Evolutionary conservation across 2,797 vertebrate species (phyloP).

Genomic region (Enoplosus armatus): DNA sequence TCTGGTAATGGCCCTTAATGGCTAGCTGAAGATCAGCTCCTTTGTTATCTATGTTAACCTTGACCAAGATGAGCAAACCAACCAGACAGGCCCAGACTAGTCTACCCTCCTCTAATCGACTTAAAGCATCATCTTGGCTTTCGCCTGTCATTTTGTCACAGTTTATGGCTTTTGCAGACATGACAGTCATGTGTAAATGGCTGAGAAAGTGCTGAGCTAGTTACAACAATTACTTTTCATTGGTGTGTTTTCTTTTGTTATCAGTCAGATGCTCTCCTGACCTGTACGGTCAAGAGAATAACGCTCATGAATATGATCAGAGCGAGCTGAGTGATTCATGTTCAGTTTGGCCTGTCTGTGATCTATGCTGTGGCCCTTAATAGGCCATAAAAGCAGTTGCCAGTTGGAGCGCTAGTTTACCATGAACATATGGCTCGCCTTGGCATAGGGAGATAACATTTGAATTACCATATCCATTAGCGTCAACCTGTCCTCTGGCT

Average conservation of each 20-base stretch:
- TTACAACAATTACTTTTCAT: constrained; percentile 21
- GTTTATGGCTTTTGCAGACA: constrained; percentile 35
- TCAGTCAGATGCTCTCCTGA: constrained; percentile 28
- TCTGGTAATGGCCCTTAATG: constrained; percentile 61
- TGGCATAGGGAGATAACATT: constrained; percentile 51
- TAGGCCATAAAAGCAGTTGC: constrained; percentile 62
- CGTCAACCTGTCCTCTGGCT: constrained; percentile 50
- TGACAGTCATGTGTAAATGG: constrained; percentile 51
- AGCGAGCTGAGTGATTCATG: constrained; percentile 60
- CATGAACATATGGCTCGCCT: constrained; percentile 63
- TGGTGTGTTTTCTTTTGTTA: constrained; percentile 21
- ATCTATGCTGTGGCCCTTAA: constrained; percentile 53
- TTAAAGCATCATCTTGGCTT: constrained; percentile 39
- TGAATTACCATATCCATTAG: constrained; percentile 59
- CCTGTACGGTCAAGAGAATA: constrained; percentile 10
- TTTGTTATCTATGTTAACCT: constrained; percentile 74
- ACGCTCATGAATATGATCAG: constrained; percentile 50
- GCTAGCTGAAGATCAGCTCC: constrained; percentile 28
- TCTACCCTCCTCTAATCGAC: constrained; percentile 32
- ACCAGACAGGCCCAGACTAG: constrained; percentile 59
- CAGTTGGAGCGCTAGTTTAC: constrained; percentile 57
- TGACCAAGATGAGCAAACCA: constrained; percentile 55
- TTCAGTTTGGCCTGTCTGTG: constrained; percentile 40
- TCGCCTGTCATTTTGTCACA: constrained; percentile 51
- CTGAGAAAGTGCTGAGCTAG: constrained; percentile 47